These are phyloP conservation scores for Macrocentrus cingulum DNA, from an alignment of 1,140 invertebrate species.

Conservation along the genomic window DNA sequence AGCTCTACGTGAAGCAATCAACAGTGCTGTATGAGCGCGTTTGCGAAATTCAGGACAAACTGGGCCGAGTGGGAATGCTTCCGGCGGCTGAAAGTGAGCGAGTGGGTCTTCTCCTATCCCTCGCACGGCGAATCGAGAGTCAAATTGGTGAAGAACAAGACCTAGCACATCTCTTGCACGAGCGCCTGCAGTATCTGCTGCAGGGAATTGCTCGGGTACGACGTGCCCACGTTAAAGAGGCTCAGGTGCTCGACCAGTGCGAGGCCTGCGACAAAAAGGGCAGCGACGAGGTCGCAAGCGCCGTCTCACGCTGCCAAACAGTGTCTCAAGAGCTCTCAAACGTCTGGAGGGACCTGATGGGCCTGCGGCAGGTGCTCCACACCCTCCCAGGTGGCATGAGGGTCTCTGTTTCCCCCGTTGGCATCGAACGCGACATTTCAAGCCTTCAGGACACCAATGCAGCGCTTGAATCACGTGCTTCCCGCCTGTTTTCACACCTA, in stretches of 20 bases:
- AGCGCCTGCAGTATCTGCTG: constrained; percentile 70
- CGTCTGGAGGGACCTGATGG: constrained; percentile 77
- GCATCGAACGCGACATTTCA: constrained; percentile 74
- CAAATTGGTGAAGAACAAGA: constrained; percentile 75
- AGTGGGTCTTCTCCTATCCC: constrained; percentile 68
- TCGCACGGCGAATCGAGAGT: constrained; percentile 69
- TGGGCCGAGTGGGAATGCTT: constrained; percentile 72
- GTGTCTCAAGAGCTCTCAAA: constrained; percentile 66
- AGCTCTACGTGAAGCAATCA: constrained; percentile 75
- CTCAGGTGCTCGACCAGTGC: constrained; percentile 68
- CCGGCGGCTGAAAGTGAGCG: constrained; percentile 73
- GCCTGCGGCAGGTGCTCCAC: constrained; percentile 71
- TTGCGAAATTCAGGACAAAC: constrained; percentile 73
- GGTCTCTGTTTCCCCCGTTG: constrained; percentile 72
- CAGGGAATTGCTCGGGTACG: constrained; percentile 67
- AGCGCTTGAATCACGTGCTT: constrained; percentile 68
- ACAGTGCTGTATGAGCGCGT: constrained; percentile 75
- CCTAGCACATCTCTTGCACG: constrained; percentile 67
- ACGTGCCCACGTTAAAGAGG: constrained; percentile 67
- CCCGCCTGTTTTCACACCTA: constrained; percentile 66
- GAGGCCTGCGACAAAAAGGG: constrained; percentile 69
- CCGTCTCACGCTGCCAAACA: constrained; percentile 67
- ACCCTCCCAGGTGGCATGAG: constrained; percentile 72
- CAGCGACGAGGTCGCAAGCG: constrained; percentile 71
- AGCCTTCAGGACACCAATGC: constrained; percentile 73